These are phyloP conservation scores for Irena cyanogastra DNA, from an alignment of 2,113 vertebrate species.

Conservation along the genomic window DNA sequence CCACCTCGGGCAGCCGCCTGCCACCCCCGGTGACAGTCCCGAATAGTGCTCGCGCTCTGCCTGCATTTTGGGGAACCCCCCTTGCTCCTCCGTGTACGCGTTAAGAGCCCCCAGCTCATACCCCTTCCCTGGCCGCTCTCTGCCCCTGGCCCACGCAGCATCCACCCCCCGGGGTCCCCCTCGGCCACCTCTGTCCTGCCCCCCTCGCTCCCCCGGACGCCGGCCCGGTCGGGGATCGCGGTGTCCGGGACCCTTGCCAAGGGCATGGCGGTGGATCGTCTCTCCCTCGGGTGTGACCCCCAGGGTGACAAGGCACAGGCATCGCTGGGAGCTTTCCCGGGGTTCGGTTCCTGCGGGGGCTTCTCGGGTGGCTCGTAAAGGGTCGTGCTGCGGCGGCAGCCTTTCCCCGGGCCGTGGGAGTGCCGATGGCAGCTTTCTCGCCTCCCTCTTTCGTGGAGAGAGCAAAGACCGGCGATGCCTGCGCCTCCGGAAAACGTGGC, in stretches of 20 bases:
- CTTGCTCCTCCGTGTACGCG: not conserved
- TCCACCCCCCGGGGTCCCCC: not conserved
- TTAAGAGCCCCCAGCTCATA: not conserved
- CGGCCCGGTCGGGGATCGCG: too few relatives aligned
- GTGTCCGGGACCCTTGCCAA: not conserved
- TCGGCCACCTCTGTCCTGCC: not conserved
- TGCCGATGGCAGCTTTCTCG: not conserved
- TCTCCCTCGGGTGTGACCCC: not conserved
- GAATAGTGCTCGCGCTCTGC: not conserved
- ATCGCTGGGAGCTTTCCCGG: not conserved
- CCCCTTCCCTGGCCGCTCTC: not conserved
- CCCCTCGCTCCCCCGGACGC: not conserved
- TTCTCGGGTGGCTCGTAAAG: not conserved
- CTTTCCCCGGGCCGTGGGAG: not conserved
- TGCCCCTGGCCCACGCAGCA: not conserved
- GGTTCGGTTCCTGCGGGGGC: not conserved
- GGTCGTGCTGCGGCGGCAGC: not conserved
- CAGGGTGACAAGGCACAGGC: not conserved
- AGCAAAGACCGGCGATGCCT: not conserved
- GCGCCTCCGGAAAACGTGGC: constrained; percentile 12
- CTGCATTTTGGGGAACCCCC: not conserved
- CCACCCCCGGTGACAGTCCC: not conserved
- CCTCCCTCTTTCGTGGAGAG: not conserved
- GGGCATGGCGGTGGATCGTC: not conserved
- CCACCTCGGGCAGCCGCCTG: not conserved